Evolutionary conservation across 2,113 vertebrate species (phyloP), one percentile per base, ranked within the genome.

Genomic region (Cryptomyrus ogoouensis): DNA sequence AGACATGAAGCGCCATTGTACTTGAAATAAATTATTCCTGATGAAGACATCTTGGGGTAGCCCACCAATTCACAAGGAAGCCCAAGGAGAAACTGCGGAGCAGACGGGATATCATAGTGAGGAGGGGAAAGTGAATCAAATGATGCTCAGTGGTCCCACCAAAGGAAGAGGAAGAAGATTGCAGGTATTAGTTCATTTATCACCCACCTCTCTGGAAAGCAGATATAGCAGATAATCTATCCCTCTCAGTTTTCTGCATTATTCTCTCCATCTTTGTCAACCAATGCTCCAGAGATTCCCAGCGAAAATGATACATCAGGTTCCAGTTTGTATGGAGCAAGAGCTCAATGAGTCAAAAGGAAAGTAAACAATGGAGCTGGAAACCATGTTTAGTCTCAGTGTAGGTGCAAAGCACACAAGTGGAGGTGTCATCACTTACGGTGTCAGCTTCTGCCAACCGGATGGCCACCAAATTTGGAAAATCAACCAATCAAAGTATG

Each of bases 141-240:
- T 90, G 92, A 89, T 46, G 77, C 1, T 90, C 88, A 13, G 70
- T 89, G 0, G 87, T 70, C 93, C 90, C 83, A n/a, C 66, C 77
- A 90, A 87, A 90, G 90, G 86, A 77, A 31, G 50, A 21, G 77
- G 91, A 93, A 88, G 93, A 89, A 91, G 88, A 88, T 84, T 92
- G 87, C 90, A 92, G 91, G 93, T 95, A 92, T 95, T 94, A 93
- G 88, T 87, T 94, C 93, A 94, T 92, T 91, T 92, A 93, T 94
- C 94, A 96, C 89, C 89, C 94, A 92, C 93, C 92, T 92, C 92
- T 94, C 94, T 93, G 70, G 88, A 91, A 92, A 94, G 93, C 53
- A 92, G 92, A 93, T 92, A 91, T 89, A 94, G 77, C 92, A 93
- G 92, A 93, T 95, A 95, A 95, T 96, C 93, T 94, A 94, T 92